Conservation (phyloP, 2,113 vertebrate species). For the Clupea harengus region DNA sequence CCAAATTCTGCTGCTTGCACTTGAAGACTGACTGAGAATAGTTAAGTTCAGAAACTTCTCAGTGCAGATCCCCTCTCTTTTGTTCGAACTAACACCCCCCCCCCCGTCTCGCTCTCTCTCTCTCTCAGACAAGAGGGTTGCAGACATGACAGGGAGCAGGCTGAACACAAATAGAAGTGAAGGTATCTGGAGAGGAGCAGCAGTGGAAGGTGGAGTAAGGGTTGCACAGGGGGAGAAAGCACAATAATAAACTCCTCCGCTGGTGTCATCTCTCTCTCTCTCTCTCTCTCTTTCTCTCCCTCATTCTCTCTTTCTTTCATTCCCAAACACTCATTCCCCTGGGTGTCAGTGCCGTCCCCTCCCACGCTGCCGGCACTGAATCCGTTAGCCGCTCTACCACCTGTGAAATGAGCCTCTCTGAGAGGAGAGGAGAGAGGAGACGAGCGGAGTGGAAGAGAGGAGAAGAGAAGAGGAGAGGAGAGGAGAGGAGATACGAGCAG, state of each 20-base stretch:
- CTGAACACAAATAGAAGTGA: slow-evolving; percentile 17
- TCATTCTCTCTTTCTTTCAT: not conserved
- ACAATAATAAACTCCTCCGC: not conserved
- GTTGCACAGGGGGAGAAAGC: not conserved
- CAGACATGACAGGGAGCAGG: slow-evolving; percentile 15
- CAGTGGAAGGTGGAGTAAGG: not conserved
- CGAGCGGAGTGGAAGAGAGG: not conserved
- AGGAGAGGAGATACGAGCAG: not conserved
- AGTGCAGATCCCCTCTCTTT: not conserved
- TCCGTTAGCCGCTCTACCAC: not conserved
- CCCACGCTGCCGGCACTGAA: not conserved
- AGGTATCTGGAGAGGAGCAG: not conserved
- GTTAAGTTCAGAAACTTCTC: not conserved
- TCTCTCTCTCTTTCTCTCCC: not conserved
- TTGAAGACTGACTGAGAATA: not conserved
- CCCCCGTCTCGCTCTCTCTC: not conserved
- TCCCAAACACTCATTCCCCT: not conserved
- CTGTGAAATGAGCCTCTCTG: slow-evolving; percentile 9
- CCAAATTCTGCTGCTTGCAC: not conserved
- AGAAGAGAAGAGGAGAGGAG: not conserved
- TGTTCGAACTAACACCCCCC: not conserved
- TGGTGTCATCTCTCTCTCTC: not conserved
- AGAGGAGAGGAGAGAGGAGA: not conserved
- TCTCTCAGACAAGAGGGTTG: not conserved
- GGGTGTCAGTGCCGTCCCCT: not conserved